Percentiles rank a stretch among this genome's conserved stretches.
Conservation (phyloP, 2,113 vertebrate species). For the Phoenicopterus ruber region DNA sequence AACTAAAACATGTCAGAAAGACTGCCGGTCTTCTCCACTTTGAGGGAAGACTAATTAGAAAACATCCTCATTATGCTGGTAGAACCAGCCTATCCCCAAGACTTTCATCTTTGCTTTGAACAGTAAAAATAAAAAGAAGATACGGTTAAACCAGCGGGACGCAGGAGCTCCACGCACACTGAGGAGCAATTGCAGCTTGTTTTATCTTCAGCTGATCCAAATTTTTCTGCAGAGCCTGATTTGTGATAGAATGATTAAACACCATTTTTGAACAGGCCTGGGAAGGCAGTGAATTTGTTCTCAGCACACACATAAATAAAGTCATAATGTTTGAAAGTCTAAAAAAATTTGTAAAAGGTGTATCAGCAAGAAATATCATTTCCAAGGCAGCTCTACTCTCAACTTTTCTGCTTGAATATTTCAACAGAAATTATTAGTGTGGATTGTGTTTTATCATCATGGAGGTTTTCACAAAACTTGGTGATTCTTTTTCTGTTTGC, state of each 20-base stretch:
- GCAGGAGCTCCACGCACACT: neutral
- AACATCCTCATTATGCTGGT: neutral
- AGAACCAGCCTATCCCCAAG: neutral
- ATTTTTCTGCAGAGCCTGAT: neutral
- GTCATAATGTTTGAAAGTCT: neutral
- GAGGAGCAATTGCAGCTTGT: neutral
- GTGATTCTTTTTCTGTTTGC: neutral
- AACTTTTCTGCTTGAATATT: neutral
- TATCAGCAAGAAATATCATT: neutral
- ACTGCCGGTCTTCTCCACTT: neutral
- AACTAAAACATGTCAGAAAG: neutral
- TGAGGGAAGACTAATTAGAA: neutral
- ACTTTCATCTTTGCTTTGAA: neutral
- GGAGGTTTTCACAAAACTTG: neutral
- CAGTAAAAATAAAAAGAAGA: neutral
- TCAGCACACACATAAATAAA: neutral
- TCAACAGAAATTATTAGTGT: neutral
- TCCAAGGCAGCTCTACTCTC: neutral
- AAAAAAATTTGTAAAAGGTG: neutral
- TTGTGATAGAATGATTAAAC: neutral
- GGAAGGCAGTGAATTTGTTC: neutral
- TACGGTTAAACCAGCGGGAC: accelerated
- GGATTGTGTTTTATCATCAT: neutral
- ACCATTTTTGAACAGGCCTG: neutral
- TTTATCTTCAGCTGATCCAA: neutral